These are phyloP conservation scores for Laticauda laticaudata DNA, from an alignment of 2,113 vertebrate genomes.

Conservation along the genomic window DNA sequence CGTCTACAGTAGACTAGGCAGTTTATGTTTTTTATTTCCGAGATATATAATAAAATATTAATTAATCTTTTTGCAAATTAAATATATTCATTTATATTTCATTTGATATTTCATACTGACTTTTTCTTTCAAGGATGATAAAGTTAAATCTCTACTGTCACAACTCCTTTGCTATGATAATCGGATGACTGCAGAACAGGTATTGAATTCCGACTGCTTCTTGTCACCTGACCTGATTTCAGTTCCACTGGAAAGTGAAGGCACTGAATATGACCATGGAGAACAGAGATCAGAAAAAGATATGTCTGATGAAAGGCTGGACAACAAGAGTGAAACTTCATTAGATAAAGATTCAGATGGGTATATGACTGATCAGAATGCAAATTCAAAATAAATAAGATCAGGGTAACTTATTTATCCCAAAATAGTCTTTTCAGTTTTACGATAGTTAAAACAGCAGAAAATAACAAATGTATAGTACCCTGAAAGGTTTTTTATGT, in stretches of 20 bases:
- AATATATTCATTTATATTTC: background rate
- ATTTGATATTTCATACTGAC: background rate
- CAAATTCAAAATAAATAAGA: background rate
- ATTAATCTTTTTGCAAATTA: background rate
- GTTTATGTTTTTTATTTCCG: background rate
- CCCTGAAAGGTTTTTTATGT: background rate
- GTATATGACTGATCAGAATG: background rate
- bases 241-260: slow-evolving; percentile 42
- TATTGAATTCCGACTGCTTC: slow-evolving; percentile 68
- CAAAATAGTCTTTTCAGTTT: slow-evolving; percentile 31
- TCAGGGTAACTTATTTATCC: background rate
- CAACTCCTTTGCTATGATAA: slow-evolving; percentile 63
- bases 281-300: slow-evolving; percentile 24
- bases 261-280: slow-evolving; percentile 37
- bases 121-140: slow-evolving; percentile 60
- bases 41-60: background rate
- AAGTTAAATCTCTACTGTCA: slow-evolving; percentile 66
- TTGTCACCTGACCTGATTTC: slow-evolving; percentile 23
- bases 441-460: slow-evolving; percentile 17
- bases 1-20: background rate
- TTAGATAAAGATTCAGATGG: slow-evolving; percentile 15
- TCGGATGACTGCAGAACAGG: slow-evolving; percentile 68
- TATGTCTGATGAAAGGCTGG: slow-evolving; percentile 18
- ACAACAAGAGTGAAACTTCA: slow-evolving; percentile 11
- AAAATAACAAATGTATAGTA: slow-evolving; percentile 25